Evolutionary conservation across 2,797 vertebrate species (phyloP).

Genomic region (Hydrophis major): DNA sequence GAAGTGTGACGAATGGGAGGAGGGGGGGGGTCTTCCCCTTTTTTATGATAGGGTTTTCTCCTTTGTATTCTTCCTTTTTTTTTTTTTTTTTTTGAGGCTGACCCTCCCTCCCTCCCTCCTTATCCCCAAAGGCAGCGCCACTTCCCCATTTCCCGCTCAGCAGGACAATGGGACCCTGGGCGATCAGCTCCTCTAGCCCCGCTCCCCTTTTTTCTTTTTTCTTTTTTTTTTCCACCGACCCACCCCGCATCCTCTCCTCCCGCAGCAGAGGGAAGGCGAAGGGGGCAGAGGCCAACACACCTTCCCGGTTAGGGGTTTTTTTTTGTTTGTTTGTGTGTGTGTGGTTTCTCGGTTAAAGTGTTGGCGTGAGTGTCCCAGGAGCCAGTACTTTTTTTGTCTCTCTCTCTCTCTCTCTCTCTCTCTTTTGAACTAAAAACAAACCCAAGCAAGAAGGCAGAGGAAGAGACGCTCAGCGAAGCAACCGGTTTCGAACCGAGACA

Average conservation of each 20-base stretch:
- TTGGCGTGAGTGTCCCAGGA: not conserved
- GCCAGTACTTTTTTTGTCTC: not conserved
- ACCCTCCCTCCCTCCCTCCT: not conserved
- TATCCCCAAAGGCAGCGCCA: no score
- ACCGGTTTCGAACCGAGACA: conserved; percentile 60
- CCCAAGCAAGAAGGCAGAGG: conserved; percentile 49
- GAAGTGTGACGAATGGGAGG: not conserved
- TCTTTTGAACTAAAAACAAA: no score
- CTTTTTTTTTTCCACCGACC: not conserved
- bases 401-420: no score
- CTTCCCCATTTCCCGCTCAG: not conserved
- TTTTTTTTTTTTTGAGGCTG: not conserved
- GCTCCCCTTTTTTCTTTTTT: not conserved
- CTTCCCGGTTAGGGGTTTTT: not conserved
- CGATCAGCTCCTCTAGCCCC: not conserved
- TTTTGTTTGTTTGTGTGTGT: no score
- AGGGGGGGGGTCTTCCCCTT: not conserved
- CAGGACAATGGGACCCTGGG: not conserved
- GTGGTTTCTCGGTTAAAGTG: conserved; percentile 41
- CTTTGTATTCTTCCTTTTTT: not conserved
- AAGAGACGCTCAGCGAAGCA: conserved; percentile 60
- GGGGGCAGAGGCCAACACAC: no score
- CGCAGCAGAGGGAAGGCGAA: not conserved
- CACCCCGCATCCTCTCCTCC: not conserved
- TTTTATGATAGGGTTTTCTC: not conserved